phyloP scores from a whole-genome alignment of 1,140 invertebrate genomes.

The Zaprionus tsacasi region DNA sequence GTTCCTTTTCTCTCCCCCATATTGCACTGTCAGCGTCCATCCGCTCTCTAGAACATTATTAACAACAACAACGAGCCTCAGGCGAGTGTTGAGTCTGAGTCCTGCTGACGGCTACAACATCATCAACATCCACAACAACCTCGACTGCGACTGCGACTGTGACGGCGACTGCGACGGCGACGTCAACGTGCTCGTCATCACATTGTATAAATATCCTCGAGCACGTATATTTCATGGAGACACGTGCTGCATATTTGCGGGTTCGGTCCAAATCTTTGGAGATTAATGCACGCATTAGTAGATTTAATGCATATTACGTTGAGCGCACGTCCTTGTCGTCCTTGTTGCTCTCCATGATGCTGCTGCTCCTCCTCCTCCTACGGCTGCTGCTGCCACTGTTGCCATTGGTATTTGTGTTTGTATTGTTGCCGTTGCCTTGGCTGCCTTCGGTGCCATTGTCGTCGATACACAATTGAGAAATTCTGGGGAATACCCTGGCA shows the following conservation, averaged over 20 bases:
- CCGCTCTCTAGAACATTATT: conserved; percentile 59
- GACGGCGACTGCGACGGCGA: background rate
- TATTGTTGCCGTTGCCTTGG: conserved; percentile 51
- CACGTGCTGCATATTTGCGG: conserved; percentile 74
- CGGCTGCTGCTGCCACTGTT: conserved; percentile 1
- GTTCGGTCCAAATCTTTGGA: conserved; percentile 64
- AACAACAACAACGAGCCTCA: conserved; percentile 60
- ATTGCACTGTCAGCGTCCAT: conserved; percentile 39
- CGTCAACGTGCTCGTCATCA: conserved; percentile 69
- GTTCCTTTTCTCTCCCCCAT: background rate
- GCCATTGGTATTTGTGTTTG: conserved; percentile 30
- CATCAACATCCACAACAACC: background rate
- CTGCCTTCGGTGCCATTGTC: conserved; percentile 44
- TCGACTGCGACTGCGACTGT: background rate
- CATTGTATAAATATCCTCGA: conserved; percentile 83
- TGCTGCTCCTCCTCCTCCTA: too few relatives aligned
- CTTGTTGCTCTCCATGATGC: conserved; percentile 2
- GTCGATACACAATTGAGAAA: conserved; percentile 70
- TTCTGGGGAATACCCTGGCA: conserved; percentile 76
- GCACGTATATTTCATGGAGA: conserved; percentile 77
- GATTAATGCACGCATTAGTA: conserved; percentile 84
- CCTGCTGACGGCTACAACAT: conserved; percentile 2
- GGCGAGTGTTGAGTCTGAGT: conserved; percentile 10
- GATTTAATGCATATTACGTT: conserved; percentile 83
- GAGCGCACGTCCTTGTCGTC: conserved; percentile 35